Evolutionary conservation across 1,140 invertebrate species (phyloP).

Genomic region (Brachionus asplanchnoidis): DNA sequence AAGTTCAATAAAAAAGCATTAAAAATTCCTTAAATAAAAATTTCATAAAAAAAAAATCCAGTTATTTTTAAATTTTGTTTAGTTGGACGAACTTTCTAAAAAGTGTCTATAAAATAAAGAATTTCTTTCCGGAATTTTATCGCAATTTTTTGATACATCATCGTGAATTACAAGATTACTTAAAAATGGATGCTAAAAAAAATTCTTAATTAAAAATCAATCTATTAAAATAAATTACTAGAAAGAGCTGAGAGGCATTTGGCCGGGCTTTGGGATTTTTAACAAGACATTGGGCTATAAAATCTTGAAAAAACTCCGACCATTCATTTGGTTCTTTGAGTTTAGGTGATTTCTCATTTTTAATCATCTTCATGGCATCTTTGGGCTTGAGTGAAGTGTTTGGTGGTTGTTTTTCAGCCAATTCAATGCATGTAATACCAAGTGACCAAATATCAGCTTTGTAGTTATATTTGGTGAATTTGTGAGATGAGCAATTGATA

Average conservation of each 20-base stretch:
- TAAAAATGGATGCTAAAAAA: not conserved
- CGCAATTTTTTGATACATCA: not conserved
- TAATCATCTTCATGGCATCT: conserved; percentile 97
- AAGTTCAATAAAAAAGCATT: too few relatives aligned
- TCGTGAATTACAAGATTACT: not conserved
- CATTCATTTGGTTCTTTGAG: conserved; percentile 59
- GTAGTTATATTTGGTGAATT: conserved; percentile 70
- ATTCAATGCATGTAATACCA: conserved; percentile 96
- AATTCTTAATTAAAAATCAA: not conserved
- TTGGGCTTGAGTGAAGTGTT: conserved; percentile 99
- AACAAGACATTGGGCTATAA: conserved; percentile 67
- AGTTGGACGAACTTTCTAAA: not conserved
- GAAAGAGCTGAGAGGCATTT: not conserved
- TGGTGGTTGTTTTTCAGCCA: conserved; percentile 94
- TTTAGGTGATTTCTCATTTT: conserved; percentile 92
- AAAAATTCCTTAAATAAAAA: not conserved
- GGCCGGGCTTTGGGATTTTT: not conserved
- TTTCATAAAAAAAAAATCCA: not conserved
- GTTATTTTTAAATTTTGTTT: not conserved
- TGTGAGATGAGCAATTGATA: conserved; percentile 59
- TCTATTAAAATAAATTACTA: not conserved
- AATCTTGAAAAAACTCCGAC: conserved; percentile 83
- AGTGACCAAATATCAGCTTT: conserved; percentile 72
- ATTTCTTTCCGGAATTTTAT: not conserved
- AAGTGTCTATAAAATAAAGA: not conserved